A percentile compares a stretch with the other conserved stretches of the same genome.
phyloP scores from a whole-genome alignment of 1,140 invertebrate genomes.

The Macrosteles quadrilineatus region DNA sequence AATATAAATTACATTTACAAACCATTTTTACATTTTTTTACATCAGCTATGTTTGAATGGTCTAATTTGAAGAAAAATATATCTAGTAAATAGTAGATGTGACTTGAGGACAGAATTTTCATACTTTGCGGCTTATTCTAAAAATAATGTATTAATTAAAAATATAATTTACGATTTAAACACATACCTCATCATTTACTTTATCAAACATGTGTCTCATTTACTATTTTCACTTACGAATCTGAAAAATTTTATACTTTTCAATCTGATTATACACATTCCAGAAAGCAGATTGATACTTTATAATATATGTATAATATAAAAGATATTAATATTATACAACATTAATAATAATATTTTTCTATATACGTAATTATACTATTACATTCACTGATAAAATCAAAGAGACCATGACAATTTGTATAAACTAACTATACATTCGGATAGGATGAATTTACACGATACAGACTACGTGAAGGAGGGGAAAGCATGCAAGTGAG shows the following conservation, averaged over 20 bases:
- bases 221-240: neutral
- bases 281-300: neutral
- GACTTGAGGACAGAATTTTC: neutral
- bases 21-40: neutral
- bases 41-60: neutral
- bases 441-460: neutral
- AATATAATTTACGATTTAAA: neutral
- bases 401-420: neutral
- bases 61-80: no score
- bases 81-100: no score
- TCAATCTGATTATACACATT: neutral
- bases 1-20: neutral
- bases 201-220: neutral
- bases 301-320: constrained; percentile 9
- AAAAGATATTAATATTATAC: constrained; percentile 20
- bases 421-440: constrained; percentile 16
- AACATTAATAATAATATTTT: constrained; percentile 18
- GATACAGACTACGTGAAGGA: neutral
- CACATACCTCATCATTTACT: neutral
- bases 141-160: neutral
- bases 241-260: neutral
- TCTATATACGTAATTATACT: neutral
- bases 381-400: constrained; percentile 2
- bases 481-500: neutral
- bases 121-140: neutral